These are phyloP conservation scores for Catamblyrhynchus diadema DNA, from an alignment of 2,797 vertebrate genomes.

Conservation along the genomic window DNA sequence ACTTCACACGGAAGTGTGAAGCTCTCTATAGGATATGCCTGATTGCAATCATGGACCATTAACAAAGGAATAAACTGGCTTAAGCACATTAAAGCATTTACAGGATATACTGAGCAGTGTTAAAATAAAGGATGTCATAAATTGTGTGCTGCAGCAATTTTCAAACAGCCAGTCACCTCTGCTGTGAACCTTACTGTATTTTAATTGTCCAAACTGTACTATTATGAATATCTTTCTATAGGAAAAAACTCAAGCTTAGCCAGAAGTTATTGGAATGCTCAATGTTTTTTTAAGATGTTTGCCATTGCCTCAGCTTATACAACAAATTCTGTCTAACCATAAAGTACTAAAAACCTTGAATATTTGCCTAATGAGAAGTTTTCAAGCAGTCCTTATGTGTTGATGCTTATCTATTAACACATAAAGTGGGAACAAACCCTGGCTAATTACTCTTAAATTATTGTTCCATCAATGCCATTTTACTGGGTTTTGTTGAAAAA, in stretches of 20 bases:
- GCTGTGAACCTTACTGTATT: not conserved
- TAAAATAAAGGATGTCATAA: constrained; percentile 59
- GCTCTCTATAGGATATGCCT: not conserved
- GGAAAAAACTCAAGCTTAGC: not conserved
- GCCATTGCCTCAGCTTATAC: constrained; percentile 7
- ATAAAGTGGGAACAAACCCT: not conserved
- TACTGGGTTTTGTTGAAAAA: not conserved
- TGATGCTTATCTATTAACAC: not conserved
- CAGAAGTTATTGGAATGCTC: constrained; percentile 24
- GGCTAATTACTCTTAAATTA: not conserved
- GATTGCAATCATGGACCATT: constrained; percentile 16
- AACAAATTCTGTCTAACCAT: not conserved
- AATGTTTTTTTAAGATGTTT: constrained; percentile 35
- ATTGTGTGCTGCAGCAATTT: constrained; percentile 34
- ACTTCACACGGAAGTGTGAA: constrained; percentile 19
- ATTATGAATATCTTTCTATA: not conserved
- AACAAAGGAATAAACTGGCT: constrained; percentile 43
- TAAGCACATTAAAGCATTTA: constrained; percentile 55
- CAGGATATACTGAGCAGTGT: not conserved
- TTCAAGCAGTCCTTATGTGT: not conserved
- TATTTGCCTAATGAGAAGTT: constrained; percentile 9
- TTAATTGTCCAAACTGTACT: not conserved
- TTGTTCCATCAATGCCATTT: not conserved
- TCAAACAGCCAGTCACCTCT: constrained; percentile 19
- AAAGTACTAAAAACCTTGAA: not conserved